Conservation (phyloP, 2,797 vertebrate species). For the Cossypha niveicapilla region DNA sequence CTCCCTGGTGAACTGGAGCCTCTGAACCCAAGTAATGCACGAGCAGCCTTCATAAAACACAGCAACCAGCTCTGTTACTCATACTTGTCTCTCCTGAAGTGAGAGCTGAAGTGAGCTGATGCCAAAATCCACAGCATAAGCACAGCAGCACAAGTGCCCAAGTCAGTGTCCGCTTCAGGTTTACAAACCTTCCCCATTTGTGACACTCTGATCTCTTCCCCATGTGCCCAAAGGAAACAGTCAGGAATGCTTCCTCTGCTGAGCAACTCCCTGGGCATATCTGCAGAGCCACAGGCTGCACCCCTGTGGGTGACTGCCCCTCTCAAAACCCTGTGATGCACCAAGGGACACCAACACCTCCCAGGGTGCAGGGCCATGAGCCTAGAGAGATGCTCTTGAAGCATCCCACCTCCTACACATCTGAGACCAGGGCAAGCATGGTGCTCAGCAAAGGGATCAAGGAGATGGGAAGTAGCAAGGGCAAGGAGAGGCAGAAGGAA, state of each 20-base stretch:
- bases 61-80: not conserved
- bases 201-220: not conserved
- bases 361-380: rapidly evolving
- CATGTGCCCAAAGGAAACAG: rapidly evolving
- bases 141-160: not conserved
- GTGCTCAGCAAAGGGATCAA: not conserved
- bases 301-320: not conserved
- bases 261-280: not conserved
- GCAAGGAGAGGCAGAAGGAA: not conserved
- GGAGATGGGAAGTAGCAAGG: not conserved
- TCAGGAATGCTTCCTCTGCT: not conserved
- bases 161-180: not conserved
- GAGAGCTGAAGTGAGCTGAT: not conserved
- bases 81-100: not conserved
- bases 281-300: not conserved
- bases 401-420: not conserved
- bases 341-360: not conserved
- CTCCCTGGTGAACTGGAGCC: not conserved
- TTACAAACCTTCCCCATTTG: not conserved
- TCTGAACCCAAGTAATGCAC: not conserved
- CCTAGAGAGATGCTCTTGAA: not conserved
- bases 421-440: not conserved
- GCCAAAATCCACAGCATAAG: not conserved
- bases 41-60: not conserved
- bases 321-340: not conserved